A percentile compares a stretch with the other conserved stretches of the same genome.
These are phyloP conservation scores for Triplophysa rosa DNA, from an alignment of 2,113 vertebrate genomes.

Conservation along the genomic window DNA sequence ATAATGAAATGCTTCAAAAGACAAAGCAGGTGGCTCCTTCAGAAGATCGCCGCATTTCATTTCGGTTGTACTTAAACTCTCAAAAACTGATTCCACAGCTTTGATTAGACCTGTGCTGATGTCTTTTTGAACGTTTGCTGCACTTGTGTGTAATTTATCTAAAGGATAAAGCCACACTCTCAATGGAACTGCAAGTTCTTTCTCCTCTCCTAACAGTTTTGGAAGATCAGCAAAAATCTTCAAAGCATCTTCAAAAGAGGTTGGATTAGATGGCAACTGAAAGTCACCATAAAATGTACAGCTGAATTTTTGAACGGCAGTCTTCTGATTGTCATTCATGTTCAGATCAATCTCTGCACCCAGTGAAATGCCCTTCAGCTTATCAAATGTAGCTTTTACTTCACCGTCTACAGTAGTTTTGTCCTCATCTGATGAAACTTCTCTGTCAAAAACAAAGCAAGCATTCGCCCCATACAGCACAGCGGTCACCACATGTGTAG, in stretches of 20 bases:
- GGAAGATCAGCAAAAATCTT: constrained; percentile 46
- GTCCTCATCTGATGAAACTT: constrained; percentile 6
- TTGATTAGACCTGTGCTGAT: constrained; percentile 32
- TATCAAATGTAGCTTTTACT: background rate
- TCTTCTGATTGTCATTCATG: constrained; percentile 7
- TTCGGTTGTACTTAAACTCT: constrained; percentile 39
- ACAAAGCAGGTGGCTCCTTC: background rate
- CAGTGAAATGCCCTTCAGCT: background rate
- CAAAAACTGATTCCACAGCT: constrained; percentile 35
- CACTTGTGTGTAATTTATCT: constrained; percentile 45
- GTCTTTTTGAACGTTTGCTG: constrained; percentile 44
- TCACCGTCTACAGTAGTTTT: background rate
- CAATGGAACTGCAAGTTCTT: constrained; percentile 43
- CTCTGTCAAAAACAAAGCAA: constrained; percentile 30
- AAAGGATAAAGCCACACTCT: constrained; percentile 56
- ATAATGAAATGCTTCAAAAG: constrained; percentile 39
- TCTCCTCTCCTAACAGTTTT: constrained; percentile 18
- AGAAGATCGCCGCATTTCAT: constrained; percentile 52
- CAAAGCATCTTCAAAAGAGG: constrained; percentile 48
- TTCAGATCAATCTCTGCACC: background rate
- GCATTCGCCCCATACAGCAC: constrained; percentile 45
- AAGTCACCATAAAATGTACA: constrained; percentile 51
- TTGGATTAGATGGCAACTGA: constrained; percentile 34
- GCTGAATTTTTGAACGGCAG: background rate
- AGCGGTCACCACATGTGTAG: constrained; percentile 49